Percentiles rank a stretch among this genome's conserved stretches.
Evolutionary conservation across 2,797 vertebrate species (phyloP).

Genomic region (Onychomys leucogaster): DNA sequence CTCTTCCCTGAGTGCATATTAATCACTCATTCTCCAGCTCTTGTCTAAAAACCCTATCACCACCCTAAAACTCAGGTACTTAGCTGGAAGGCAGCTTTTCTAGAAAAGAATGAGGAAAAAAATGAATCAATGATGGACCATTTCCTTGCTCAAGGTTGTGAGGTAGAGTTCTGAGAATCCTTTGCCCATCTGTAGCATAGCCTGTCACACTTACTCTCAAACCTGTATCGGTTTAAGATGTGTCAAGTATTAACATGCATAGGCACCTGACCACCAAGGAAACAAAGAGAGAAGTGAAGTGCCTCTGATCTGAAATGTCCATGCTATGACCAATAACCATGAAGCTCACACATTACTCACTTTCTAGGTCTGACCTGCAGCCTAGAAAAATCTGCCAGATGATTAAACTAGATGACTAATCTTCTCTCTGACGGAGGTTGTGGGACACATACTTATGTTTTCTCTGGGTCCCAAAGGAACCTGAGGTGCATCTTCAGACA

Average conservation of each 20-base stretch:
- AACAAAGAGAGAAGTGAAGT: neutral
- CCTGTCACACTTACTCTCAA: no score
- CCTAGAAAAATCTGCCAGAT: neutral
- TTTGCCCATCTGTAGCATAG: neutral
- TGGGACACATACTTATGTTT: neutral
- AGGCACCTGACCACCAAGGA: neutral
- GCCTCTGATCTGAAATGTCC: neutral
- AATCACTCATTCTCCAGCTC: neutral
- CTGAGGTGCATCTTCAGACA: neutral
- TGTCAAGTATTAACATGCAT: neutral
- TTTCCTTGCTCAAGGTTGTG: neutral
- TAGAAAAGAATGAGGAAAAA: neutral
- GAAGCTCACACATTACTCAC: neutral
- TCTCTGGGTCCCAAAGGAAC: neutral
- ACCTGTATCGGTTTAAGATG: neutral
- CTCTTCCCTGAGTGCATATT: neutral
- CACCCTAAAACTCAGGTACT: neutral
- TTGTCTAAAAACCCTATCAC: neutral
- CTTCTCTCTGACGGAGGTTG: no score
- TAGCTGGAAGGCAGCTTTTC: neutral
- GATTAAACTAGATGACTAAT: neutral
- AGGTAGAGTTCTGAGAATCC: neutral
- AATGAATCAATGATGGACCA: neutral
- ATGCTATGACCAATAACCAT: neutral
- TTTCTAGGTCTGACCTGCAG: neutral